These are phyloP conservation scores for Leptobrachium ailaonicum DNA, from an alignment of 2,113 vertebrate genomes.

Conservation along the genomic window DNA sequence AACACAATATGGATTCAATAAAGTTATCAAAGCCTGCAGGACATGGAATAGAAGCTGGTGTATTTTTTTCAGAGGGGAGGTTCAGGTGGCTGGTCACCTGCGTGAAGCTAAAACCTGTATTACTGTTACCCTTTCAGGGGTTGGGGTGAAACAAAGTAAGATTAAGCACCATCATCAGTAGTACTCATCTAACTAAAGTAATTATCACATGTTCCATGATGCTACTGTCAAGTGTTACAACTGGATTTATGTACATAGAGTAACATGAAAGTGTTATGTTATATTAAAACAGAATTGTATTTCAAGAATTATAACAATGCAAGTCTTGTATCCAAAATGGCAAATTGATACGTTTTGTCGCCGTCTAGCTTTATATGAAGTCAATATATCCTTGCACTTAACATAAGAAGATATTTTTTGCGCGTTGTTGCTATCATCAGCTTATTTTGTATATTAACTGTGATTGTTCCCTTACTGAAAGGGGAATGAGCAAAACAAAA, in stretches of 20 bases:
- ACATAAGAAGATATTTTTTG: constrained; percentile 77
- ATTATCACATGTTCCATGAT: constrained; percentile 64
- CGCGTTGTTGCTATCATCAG: constrained; percentile 77
- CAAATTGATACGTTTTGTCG: constrained; percentile 72
- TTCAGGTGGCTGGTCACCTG: constrained; percentile 70
- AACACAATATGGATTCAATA: constrained; percentile 97
- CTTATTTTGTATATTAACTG: constrained; percentile 76
- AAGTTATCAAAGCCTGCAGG: constrained; percentile 53
- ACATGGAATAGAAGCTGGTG: constrained; percentile 52
- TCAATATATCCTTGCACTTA: constrained; percentile 88
- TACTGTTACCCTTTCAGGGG: constrained; percentile 56
- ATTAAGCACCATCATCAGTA: constrained; percentile 58
- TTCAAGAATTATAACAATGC: constrained; percentile 83
- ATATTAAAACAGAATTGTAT: constrained; percentile 63
- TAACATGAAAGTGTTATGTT: constrained; percentile 61
- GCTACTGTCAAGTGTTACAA: constrained; percentile 76
- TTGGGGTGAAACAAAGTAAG: constrained; percentile 51
- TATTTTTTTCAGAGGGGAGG: constrained; percentile 46
- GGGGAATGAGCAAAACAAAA: constrained; percentile 62
- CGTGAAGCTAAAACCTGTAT: constrained; percentile 63
- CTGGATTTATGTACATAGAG: constrained; percentile 83
- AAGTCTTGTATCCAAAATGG: constrained; percentile 87
- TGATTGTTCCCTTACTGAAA: constrained; percentile 60
- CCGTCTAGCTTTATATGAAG: constrained; percentile 83
- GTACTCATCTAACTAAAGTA: constrained; percentile 70